Conservation (phyloP, 2,888 invertebrate genomes). For the Oeneis ivallda region DNA sequence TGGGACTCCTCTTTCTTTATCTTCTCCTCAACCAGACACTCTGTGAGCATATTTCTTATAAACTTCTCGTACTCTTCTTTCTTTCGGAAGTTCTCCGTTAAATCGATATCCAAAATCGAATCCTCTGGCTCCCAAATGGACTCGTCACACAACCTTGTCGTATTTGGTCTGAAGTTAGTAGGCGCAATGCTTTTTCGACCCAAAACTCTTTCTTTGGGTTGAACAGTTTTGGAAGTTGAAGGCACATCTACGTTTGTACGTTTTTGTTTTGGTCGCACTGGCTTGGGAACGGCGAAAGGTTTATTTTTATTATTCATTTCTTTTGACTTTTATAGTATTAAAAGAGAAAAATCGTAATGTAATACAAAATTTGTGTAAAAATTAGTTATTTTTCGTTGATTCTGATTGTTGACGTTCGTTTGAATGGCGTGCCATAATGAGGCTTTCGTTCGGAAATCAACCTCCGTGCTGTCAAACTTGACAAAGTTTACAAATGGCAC, state of each 20-base stretch:
- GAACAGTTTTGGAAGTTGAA: constrained; percentile 45
- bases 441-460: constrained; percentile 12
- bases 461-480: background rate
- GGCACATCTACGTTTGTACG: constrained; percentile 51
- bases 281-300: constrained; percentile 50
- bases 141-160: constrained; percentile 44
- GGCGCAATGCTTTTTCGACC: constrained; percentile 14
- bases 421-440: constrained; percentile 60
- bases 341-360: background rate
- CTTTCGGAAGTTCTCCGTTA: constrained; percentile 44
- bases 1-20: constrained; percentile 64
- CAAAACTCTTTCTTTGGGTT: background rate
- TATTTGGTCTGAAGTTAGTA: constrained; percentile 37
- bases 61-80: constrained; percentile 64
- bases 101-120: constrained; percentile 52
- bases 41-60: constrained; percentile 62
- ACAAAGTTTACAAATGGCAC: no score
- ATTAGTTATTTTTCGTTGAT: constrained; percentile 28
- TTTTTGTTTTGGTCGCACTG: constrained; percentile 47
- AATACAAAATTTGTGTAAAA: background rate
- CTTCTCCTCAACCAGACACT: constrained; percentile 68
- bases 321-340: background rate
- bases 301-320: constrained; percentile 60
- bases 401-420: constrained; percentile 49
- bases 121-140: constrained; percentile 52